phyloP scores from a whole-genome alignment of 2,113 vertebrate species.

The Leuciscus idus region DNA sequence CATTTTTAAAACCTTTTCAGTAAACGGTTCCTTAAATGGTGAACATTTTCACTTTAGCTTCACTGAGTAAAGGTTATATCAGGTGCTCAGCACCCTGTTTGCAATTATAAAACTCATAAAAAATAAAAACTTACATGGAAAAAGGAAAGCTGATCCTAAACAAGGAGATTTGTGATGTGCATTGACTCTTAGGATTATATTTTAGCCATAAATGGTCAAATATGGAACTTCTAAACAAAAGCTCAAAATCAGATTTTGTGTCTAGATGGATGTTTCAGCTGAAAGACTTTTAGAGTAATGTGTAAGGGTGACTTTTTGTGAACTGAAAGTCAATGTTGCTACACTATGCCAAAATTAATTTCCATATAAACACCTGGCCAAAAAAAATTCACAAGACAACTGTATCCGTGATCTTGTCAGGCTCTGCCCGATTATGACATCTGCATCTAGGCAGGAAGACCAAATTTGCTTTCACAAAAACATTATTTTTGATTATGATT shows the following conservation, averaged over 20 bases:
- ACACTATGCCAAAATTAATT: background rate
- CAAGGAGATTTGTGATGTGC: slow-evolving; percentile 1
- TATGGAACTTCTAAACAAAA: background rate
- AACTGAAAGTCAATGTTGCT: background rate
- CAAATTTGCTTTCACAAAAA: background rate
- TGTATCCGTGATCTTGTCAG: background rate
- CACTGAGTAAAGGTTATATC: slow-evolving; percentile 57
- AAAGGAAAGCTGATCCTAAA: slow-evolving; percentile 11
- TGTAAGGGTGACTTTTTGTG: background rate
- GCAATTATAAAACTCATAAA: slow-evolving; percentile 56
- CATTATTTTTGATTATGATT: background rate
- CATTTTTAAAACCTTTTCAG: slow-evolving; percentile 47
- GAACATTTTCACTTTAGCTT: slow-evolving; percentile 53
- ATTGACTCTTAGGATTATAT: background rate
- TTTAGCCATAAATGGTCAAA: slow-evolving; percentile 41
- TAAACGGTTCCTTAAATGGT: slow-evolving; percentile 60
- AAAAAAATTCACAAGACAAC: background rate
- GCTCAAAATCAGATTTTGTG: background rate
- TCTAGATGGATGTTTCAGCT: background rate
- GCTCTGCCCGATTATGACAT: background rate
- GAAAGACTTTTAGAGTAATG: background rate
- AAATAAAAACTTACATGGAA: slow-evolving; percentile 33
- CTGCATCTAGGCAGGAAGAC: background rate
- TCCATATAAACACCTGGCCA: background rate
- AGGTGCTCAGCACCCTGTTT: slow-evolving; percentile 74